Base-by-base conservation (phyloP, 2,113 vertebrate species). In the Paralichthys olivaceus region DNA sequence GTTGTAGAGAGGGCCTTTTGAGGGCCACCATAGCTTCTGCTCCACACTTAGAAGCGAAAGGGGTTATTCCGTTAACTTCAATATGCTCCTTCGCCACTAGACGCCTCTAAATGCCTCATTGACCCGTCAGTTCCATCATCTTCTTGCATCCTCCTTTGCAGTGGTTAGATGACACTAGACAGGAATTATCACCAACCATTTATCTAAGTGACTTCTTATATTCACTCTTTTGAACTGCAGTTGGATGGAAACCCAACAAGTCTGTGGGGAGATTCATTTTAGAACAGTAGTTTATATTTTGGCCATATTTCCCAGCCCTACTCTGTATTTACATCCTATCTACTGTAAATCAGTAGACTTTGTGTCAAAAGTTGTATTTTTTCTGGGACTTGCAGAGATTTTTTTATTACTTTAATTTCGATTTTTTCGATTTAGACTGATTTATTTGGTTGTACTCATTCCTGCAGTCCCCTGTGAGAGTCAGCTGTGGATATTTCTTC, bases 401-500 rank as follows among this genome's bases (percentile, higher is more conserved):
- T 64, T 17, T 26, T 62, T 22, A 40, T 40, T 40, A 40, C 37
- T 40, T 40, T 40, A 13, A 40, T 40, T 40, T 2, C 1, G 11
- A 13, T 13, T 40, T 40, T 43, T 28, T 23, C 15, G 0, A 6
- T 66, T 20, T 49, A 29, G 25, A 28, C 45, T 29, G 17, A 65
- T 49, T 65, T 65, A 43, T 80, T 49, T 45, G 14, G 26, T 34
- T 34, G 49, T 45, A 84, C 91, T 91, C 59, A 77, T 91, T 77
- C 79, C 59, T 78, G 47, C 66, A 61, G 65, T 75, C 80, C 19
- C 45, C 45, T 19, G 37, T 40, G 45, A 49, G 45, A 49, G 4
- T 6, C 64, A 81, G 51, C 49, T 82, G 75, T 79, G 81, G 77
- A 87, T 86, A 83, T 87, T 81, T 73, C 72, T 76, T 57, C 37